Base-by-base conservation (phyloP, 2,888 invertebrate genomes). In the Craniophora ligustri region DNA sequence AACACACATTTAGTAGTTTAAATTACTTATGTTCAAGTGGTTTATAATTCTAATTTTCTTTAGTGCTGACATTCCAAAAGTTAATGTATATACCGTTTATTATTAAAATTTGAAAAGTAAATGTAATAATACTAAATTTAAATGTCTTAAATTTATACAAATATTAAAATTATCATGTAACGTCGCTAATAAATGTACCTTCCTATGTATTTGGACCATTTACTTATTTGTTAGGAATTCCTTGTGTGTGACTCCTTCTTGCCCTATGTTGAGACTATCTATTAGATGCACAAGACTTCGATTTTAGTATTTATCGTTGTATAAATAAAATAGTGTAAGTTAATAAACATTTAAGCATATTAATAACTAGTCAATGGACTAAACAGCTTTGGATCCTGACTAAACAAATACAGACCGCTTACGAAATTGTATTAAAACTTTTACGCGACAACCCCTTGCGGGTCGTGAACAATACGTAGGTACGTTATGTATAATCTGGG, bases 231-330 rank as follows among this genome's bases (percentile, higher is more conserved):
- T 61, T 67, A 63, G 67, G 51, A 49, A 65, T 67, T 67, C 66
- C 63, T 69, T 61, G 51, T 61, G 62, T 61, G 63, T 57, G 59
- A 66, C 66, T 59, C 72, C 72, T 68, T 83, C 87, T 88, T 89
- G 86, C 87, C 88, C 80, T 74, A 77, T 76, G 66, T 83, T 79
- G 76, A 76, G 72, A 78, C 75, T 80, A 72, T 56, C 49, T 72
- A 63, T 80, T 83, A 84, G 79, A 84, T 86, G 89, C 89, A 88
- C 87, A 89, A 89, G 82, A 87, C 84, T 84, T 83, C 78, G 72
- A 75, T 63, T 69, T 67, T 80, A 80, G 76, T 75, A 70, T 78
- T 79, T 76, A 76, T 79, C 75, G 59, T 75, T 82, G 81, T 84
- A 82, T 82, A 78, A 82, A 81, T 75, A 75, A 54, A 76, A 74